Base-by-base conservation (phyloP, 1,140 invertebrate species). In the Melanaphis sacchari region DNA sequence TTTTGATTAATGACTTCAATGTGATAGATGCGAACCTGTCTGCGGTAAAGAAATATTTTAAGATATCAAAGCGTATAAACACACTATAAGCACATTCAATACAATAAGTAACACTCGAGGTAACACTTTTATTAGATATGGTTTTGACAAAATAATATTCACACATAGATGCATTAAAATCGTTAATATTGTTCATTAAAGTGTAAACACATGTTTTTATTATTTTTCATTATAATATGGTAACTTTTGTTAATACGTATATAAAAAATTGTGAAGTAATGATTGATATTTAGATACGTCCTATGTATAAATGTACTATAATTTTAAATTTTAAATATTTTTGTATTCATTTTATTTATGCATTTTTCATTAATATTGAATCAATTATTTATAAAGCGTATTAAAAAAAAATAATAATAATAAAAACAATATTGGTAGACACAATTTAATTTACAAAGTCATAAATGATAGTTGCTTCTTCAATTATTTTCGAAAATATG, bases 1-100 rank as follows among this genome's bases (percentile, higher is more conserved):
- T 88, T 88, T 88, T 88, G 85, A 88, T 88, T 88, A 88, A 46
- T 88, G 43, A 88, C 21, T 46, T n/a, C 15, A 31, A n/a, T 7
- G 85, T 46, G 18, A 36, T 49, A 36, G 15, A 88, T 88, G 43
- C 26, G 38, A 41, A 88, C 21, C 21, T 88, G 18, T 46, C n/a
- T 88, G 8, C 3, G 7, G 31, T 88, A 88, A n/a, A n/a, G 41
- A 49, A 46, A n/a, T 88, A 46, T 88, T 88, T 87, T 88, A 3
- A 88, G 41, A 49, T 88, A 88, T n/a, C 46, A 22, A n/a, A 46
- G 1, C 7, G 43, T 38, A 31, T 43, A 40, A 43, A 43, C n/a
- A n/a, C n/a, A n/a, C n/a, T n/a, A n/a, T 87, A 22, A 87, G 36
- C 8, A 41, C 2, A 41, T 41, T 40, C 8, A 87, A 43, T n/a